Base-by-base conservation (phyloP, 1,140 invertebrate species). In the Polypedilum pembai region DNA sequence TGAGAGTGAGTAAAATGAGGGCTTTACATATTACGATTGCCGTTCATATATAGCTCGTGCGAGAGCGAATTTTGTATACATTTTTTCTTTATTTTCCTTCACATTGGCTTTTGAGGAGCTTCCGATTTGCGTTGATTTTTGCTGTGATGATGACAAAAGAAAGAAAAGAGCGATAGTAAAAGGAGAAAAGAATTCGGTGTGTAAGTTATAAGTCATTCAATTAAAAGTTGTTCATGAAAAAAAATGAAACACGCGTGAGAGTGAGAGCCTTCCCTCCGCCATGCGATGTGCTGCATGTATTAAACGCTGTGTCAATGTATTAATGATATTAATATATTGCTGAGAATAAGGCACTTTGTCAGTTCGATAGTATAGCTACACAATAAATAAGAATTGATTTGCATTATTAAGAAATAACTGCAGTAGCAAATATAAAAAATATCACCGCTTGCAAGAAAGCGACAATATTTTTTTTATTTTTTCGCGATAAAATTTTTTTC, bases 141-240 rank as follows among this genome's bases (percentile, higher is more conserved):
- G 24, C 24, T 56, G 12, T 56, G 45, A 56, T 56, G 45, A 56
- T 56, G 45, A 56, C 12, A 56, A n/a, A 45, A 45, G 10, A 41
- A 10, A 45, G 15, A 56, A 15, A 3, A 56, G 45, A n/a, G 12
- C 12, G n/a, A 56, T 15, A 45, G n/a, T n/a, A n/a, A n/a, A n/a
- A n/a, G n/a, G n/a, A 56, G n/a, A n/a, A n/a, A 12, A 12, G 45
- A 56, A 56, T 56, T 56, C 45, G 45, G 12, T 56, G 45, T 56
- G 65, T 69, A 69, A 69, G 65, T 18, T 69, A 69, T 21, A 69
- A 69, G 65, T 20, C 65, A 69, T 69, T 69, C 65, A 69, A 69
- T 69, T 69, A 69, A 69, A 69, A 69, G 17, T 69, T 69, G 24
- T 33, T 33, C 24, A 69, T 20, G 20, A 69, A 56, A 33, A 33